These are phyloP conservation scores for Lophius piscatorius DNA, from an alignment of 2,113 vertebrate species.

Conservation along the genomic window DNA sequence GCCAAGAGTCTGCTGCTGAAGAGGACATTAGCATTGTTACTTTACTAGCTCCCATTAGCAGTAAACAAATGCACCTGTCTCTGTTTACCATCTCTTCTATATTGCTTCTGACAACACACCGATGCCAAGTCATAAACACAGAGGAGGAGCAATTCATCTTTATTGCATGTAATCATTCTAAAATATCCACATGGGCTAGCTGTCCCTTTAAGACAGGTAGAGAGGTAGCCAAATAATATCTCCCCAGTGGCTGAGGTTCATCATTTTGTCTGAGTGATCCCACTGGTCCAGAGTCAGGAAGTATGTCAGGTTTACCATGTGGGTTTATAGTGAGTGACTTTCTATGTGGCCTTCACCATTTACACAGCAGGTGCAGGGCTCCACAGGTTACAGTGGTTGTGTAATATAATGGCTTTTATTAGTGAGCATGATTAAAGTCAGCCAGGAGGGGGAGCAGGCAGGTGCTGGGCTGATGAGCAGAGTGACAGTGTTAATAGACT, in stretches of 20 bases:
- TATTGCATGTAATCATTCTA: conserved; percentile 74
- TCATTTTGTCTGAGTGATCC: conserved; percentile 31
- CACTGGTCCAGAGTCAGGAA: conserved; percentile 34
- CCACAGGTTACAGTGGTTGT: conserved; percentile 56
- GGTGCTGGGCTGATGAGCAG: conserved; percentile 81
- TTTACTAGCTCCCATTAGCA: conserved; percentile 76
- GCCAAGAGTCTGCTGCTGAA: conserved; percentile 68
- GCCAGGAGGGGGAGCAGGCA: conserved; percentile 69
- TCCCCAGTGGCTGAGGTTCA: conserved; percentile 17
- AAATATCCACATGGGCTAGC: conserved; percentile 61
- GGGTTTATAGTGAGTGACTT: conserved; percentile 11
- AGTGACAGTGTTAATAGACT: conserved; percentile 82
- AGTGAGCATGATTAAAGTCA: conserved; percentile 76
- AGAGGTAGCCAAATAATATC: conserved; percentile 44
- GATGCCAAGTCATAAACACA: conserved; percentile 74
- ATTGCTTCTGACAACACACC: conserved; percentile 75
- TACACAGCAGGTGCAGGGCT: conserved; percentile 60
- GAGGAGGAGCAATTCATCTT: conserved; percentile 77
- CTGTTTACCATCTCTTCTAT: conserved; percentile 74
- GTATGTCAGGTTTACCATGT: conserved; percentile 21
- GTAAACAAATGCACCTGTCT: conserved; percentile 80
- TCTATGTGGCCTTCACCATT: conserved; percentile 35
- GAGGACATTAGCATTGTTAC: conserved; percentile 75
- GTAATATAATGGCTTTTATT: conserved; percentile 74
- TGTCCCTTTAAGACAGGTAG: conserved; percentile 52